Evolutionary conservation across 2,113 vertebrate genomes (phyloP), one percentile per base, ranked within the genome.

Genomic region (Nesoenas mayeri): DNA sequence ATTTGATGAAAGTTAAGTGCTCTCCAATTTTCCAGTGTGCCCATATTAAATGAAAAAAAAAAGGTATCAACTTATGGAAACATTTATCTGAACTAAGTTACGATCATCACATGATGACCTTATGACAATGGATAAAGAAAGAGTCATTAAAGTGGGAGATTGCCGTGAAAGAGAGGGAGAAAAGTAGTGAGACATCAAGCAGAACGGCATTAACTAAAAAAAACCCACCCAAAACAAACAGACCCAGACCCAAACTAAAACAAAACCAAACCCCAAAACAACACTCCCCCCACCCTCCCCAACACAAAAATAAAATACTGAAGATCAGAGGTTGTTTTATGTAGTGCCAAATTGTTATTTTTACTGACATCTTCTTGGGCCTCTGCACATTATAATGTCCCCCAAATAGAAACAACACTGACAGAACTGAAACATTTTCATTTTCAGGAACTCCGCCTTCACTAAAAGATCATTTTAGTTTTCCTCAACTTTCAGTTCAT

Each of bases 381-480:
- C n/a, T 61, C 13, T 85, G 47, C 36, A 73, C 0, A 0, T 54
- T 70, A 19, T n/a, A 20, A 9, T 40, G 12, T 6, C 4, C 10
- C 12, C 53, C 25, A 28, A 40, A 29, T 12, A 77, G 54, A 69
- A 90, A 83, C 34, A 79, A 71, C 12, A 40, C 24, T 50, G 4
- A 20, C 34, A 72, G 21, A 89, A 79, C 66, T 79, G 29, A 82
- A 88, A 85, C 31, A 56, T 2, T 10, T 31, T 82, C 8, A 50
- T 91, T 91, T 93, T 82, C 88, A 79, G n/a, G 29, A 56, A 16
- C 14, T 89, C 54, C 89, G 2, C 69, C 54, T 57, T n/a, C 25
- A 48, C 6, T 53, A 19, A 62, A 85, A 29, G 6, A 40, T 78
- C 70, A 36, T 50, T 60, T 53, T 16, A 0, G 0, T 9, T 51